These are phyloP conservation scores for Anguilla japonica DNA, from an alignment of 2,113 vertebrate genomes.

Conservation along the genomic window DNA sequence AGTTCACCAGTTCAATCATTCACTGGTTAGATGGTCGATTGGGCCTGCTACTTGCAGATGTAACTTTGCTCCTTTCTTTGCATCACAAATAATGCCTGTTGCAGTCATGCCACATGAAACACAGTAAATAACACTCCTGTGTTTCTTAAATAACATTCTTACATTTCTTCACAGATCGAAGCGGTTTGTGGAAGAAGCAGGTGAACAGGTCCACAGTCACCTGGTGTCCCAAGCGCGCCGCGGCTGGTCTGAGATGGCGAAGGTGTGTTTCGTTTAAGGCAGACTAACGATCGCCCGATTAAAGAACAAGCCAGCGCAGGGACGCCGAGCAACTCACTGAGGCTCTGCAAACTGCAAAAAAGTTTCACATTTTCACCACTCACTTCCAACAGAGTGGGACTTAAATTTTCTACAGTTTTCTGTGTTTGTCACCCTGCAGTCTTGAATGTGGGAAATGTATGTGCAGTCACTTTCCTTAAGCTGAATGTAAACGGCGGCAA, in stretches of 20 bases:
- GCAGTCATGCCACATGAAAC: too few species aligned
- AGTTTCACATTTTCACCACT: too few species aligned
- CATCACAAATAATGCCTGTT: too few species aligned
- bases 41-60: background rate
- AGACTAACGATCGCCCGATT: background rate
- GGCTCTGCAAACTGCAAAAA: too few species aligned
- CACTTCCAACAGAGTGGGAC: too few species aligned
- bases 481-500: background rate
- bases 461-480: too few species aligned
- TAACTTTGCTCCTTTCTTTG: background rate
- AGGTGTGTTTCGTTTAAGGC: constrained; percentile 41
- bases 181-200: constrained; percentile 63
- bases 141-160: too few species aligned
- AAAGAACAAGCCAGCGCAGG: background rate
- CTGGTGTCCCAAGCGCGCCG: constrained; percentile 70
- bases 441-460: too few species aligned
- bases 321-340: too few species aligned
- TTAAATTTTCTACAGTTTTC: too few species aligned
- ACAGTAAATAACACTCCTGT: too few species aligned
- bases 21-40: background rate
- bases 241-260: constrained; percentile 77
- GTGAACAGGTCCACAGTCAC: constrained; percentile 77
- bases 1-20: background rate
- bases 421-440: too few species aligned
- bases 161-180: constrained; percentile 49